A percentile compares a stretch with the other conserved stretches of the same genome.
phyloP scores from a whole-genome alignment of 1,140 invertebrate species.

The Aphidius gifuensis region DNA sequence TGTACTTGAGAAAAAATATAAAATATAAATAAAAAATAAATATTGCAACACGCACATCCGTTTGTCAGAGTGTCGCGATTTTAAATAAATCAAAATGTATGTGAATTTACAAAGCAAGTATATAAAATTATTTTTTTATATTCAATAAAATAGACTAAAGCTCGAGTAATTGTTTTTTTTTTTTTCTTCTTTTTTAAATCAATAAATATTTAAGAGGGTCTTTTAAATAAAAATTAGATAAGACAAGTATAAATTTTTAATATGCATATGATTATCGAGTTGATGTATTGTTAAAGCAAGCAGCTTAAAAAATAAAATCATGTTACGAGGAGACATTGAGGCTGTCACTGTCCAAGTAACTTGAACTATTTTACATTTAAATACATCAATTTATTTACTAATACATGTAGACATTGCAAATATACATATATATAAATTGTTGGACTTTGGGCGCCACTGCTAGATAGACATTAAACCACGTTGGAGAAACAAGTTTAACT shows the following conservation, averaged over 20 bases:
- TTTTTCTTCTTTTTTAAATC: too few species aligned
- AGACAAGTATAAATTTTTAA: too few species aligned
- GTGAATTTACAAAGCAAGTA: not conserved
- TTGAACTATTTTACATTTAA: too few species aligned
- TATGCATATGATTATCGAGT: too few species aligned
- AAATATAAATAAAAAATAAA: not conserved
- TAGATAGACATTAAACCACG: not conserved
- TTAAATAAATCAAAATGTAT: too few species aligned
- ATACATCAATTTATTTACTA: not conserved
- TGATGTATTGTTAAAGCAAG: too few species aligned
- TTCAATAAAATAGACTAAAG: too few species aligned
- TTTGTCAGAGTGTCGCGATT: not conserved
- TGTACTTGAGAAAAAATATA: too few species aligned
- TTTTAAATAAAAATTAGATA: conserved; percentile 1
- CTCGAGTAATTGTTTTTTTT: too few species aligned
- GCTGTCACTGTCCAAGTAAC: too few species aligned
- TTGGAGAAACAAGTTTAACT: not conserved
- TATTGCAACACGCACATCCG: conserved; percentile 23
- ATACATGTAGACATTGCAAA: not conserved
- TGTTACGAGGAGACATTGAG: too few species aligned
- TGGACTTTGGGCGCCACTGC: not conserved
- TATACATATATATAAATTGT: not conserved
- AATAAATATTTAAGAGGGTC: not conserved
- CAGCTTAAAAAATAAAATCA: too few species aligned
- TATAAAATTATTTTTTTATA: not conserved